Evolutionary conservation across 2,113 vertebrate genomes (phyloP).

Genomic region (Hylia prasina): DNA sequence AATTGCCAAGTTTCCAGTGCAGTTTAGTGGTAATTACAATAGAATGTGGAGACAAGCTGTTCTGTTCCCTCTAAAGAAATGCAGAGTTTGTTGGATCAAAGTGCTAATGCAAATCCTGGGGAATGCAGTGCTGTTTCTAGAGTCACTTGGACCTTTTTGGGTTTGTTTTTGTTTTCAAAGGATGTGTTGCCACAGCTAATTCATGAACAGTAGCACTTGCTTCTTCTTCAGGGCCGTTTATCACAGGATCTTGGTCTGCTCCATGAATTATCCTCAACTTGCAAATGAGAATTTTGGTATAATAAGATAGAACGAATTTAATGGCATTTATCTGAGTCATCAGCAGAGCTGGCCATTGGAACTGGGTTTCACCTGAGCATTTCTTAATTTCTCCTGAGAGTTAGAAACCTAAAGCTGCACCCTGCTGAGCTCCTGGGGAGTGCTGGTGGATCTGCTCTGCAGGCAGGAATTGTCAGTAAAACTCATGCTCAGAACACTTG

Average conservation of each 20-base stretch:
- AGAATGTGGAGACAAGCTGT: conserved; percentile 72
- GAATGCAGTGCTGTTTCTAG: neutral
- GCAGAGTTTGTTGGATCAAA: conserved; percentile 49
- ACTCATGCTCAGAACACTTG: neutral
- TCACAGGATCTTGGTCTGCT: neutral
- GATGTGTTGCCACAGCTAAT: neutral
- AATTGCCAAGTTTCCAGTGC: conserved; percentile 66
- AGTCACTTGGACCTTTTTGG: neutral
- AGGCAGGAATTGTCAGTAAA: neutral
- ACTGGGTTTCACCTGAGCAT: neutral
- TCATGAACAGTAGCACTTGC: neutral
- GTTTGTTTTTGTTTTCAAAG: neutral
- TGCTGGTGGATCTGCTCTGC: neutral
- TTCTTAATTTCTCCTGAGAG: neutral
- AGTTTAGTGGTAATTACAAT: conserved; percentile 68
- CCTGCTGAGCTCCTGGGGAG: neutral
- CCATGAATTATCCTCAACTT: neutral
- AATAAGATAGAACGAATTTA: neutral
- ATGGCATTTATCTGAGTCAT: neutral
- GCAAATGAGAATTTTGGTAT: neutral
- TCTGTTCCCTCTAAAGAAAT: conserved; percentile 48
- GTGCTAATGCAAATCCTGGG: conserved; percentile 22
- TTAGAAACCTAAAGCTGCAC: neutral
- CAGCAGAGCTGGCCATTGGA: neutral
- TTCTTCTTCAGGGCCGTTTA: neutral